Evolutionary conservation across 2,797 vertebrate genomes (phyloP), one percentile per base, ranked within the genome.

Genomic region (Hypotaenidia okinawae): DNA sequence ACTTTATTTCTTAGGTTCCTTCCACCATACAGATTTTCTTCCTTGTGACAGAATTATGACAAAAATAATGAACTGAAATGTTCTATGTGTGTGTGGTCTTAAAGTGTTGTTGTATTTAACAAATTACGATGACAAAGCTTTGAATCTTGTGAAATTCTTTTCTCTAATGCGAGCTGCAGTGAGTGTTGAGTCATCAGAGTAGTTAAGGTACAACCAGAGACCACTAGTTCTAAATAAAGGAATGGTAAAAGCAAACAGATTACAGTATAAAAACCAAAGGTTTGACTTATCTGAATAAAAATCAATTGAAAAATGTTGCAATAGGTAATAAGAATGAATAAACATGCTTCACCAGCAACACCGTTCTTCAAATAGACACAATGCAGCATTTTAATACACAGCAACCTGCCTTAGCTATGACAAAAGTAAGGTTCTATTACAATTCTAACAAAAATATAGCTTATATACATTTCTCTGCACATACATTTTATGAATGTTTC

Each of bases 391-490:
- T 97, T 96, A 95, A 93, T 94, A 96, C 96, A 97, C 75, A 97
- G 94, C 94, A 76, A 51, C 75, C 78, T 90, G 91, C 81, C 74
- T 84, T 87, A 95, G 66, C 81, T 83, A 94, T 94, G 93, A 94
- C 77, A 87, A 81, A 97, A 94, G 85, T 96, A 95, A 93, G 59
- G n/a, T 93, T 95, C 91, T 95, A 35, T 96, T 96, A 95, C 74
- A 94, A 79, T 87, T 97, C 95, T 98, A 97, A 97, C 95, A 97
- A 99, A 98, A 99, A 98, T 98, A 98, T 93, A 97, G 93, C 97
- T 97, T 97, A 96, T 97, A 84, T 98, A 98, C 88, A 97, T 95
- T 97, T 98, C 91, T 97, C 90, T 96, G 94, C 97, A 82, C 96
- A 77, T 93, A 96, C 73, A 94, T 95, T 90, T 98, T 96, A 94